Base-by-base conservation (phyloP, 2,888 invertebrate genomes). In the Girardia tigrina region DNA sequence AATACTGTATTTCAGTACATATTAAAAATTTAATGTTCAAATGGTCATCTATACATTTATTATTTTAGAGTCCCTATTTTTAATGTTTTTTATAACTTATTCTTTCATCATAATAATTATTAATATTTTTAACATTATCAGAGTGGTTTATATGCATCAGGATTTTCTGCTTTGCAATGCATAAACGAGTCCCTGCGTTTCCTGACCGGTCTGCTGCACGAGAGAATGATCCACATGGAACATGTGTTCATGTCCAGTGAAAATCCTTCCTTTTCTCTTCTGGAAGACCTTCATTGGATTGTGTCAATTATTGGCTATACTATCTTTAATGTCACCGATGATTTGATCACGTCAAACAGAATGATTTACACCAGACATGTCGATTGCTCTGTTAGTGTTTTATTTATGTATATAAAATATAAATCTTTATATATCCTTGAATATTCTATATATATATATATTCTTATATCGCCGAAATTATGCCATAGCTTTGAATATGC, bases 331-430 rank as follows among this genome's bases (percentile, higher is more conserved):
- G 56, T 56, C 23, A 56, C 56, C 23, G 56, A 56, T 16, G 56
- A 56, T 56, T 56, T 56, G 23, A 56, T 56, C 23, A 20, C 56
- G 23, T 23, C n/a, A 56, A 56, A 56, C 23, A n/a, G 56, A 20
- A 20, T 56, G 56, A 56, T 56, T 56, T 56, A 56, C n/a, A 56
- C 56, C n/a, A 56, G 56, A 56, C 56, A 56, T 56, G 56, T 56
- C n/a, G 56, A 56, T 56, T 56, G 56, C n/a, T 56, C 56, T n/a
- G 56, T 56, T 56, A 56, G 56, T 56, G n/a, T n/a, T n/a, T n/a
- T n/a, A n/a, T n/a, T n/a, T n/a, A n/a, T n/a, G n/a, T n/a, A n/a
- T n/a, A n/a, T n/a, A n/a, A n/a, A n/a, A n/a, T n/a, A n/a, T n/a
- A n/a, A n/a, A n/a, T n/a, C n/a, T n/a, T n/a, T n/a, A n/a, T n/a